Evolutionary conservation across 1,140 invertebrate genomes (phyloP).

Genomic region (Ceratosolen solmsi): DNA sequence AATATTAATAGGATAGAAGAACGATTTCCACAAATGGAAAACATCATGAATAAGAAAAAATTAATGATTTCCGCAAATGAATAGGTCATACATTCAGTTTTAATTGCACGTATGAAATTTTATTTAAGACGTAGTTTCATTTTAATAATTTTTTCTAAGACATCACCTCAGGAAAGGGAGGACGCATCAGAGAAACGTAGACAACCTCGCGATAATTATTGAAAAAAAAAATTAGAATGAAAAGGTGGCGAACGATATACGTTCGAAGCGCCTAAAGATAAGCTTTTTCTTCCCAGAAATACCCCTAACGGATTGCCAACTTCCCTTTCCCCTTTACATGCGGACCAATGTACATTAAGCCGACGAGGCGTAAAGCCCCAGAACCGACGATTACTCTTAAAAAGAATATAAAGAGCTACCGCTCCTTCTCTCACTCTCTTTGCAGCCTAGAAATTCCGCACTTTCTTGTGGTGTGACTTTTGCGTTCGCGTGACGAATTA

Average conservation of each 20-base stretch:
- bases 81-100: background rate
- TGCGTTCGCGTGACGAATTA: conserved; percentile 32
- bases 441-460: background rate
- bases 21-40: no score
- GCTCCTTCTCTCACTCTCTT: conserved; percentile 3
- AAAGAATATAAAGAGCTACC: conserved; percentile 6
- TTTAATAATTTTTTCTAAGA: no score
- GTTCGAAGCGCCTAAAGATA: background rate
- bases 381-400: conserved; percentile 3
- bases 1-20: no score
- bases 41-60: no score
- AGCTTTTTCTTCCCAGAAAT: background rate
- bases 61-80: background rate
- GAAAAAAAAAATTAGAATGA: background rate
- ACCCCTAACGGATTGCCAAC: no score
- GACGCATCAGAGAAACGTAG: no score
- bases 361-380: background rate
- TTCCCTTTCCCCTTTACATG: no score
- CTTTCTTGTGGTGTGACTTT: background rate
- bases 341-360: no score
- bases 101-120: background rate
- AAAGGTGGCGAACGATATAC: no score
- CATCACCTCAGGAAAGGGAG: no score
- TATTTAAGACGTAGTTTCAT: no score
- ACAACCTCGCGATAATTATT: background rate